A percentile compares a stretch with the other conserved stretches of the same genome.
These are phyloP conservation scores for Tetranychus piercei DNA, from an alignment of 2,888 invertebrate species.

Conservation along the genomic window DNA sequence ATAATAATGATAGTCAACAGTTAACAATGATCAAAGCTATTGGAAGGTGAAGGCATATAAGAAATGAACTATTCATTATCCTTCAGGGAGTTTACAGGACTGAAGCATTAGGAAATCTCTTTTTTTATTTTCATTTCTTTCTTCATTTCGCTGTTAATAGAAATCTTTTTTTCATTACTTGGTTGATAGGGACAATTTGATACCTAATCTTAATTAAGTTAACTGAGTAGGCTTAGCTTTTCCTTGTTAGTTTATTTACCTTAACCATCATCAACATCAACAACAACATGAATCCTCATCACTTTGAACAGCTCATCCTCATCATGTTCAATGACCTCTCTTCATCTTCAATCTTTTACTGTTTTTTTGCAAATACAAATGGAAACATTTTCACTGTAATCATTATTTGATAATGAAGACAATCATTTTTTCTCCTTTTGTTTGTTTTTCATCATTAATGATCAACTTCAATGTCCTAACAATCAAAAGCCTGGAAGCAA, in stretches of 20 bases:
- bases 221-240: neutral
- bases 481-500: too few species aligned
- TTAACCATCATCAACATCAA: neutral
- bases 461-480: too few species aligned
- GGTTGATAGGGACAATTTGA: neutral
- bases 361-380: neutral
- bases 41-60: too few species aligned
- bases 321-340: neutral
- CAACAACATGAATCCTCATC: neutral
- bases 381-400: neutral
- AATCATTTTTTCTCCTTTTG: neutral
- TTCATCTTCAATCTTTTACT: neutral
- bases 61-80: too few species aligned
- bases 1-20: too few species aligned
- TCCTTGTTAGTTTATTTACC: neutral
- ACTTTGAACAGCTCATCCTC: neutral
- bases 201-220: constrained; percentile 1
- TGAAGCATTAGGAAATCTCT: neutral
- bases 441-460: too few species aligned
- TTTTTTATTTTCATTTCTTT: neutral
- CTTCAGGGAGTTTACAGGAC: too few species aligned
- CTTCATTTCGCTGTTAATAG: neutral
- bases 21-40: too few species aligned
- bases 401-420: neutral
- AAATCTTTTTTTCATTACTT: neutral